phyloP scores from a whole-genome alignment of 2,113 vertebrate genomes.

The Poeciliopsis occidentalis region DNA sequence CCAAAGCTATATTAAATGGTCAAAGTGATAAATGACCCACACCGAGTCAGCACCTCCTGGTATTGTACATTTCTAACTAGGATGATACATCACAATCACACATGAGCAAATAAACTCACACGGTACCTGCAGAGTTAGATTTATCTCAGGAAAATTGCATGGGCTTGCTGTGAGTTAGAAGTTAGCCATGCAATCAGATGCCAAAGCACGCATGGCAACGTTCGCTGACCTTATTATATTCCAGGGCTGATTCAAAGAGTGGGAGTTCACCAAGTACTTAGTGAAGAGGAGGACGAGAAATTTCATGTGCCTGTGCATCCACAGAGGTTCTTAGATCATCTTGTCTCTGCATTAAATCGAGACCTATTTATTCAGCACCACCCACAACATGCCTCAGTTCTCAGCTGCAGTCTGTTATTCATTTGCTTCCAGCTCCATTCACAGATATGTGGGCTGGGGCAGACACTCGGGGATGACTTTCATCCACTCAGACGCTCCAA shows the following conservation, averaged over 20 bases:
- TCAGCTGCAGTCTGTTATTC: constrained; percentile 57
- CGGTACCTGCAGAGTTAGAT: constrained; percentile 18
- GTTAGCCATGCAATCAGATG: constrained; percentile 33
- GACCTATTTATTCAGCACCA: constrained; percentile 50
- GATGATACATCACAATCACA: constrained; percentile 44
- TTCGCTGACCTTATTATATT: constrained; percentile 1
- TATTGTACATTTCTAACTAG: constrained; percentile 25
- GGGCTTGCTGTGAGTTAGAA: constrained; percentile 37
- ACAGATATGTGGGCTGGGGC: constrained; percentile 56
- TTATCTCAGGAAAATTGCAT: constrained; percentile 24
- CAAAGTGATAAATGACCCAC: constrained; percentile 52
- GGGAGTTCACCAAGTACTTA: constrained; percentile 18
- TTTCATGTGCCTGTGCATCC: constrained; percentile 26
- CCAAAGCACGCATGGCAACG: constrained; percentile 26
- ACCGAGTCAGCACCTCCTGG: constrained; percentile 52
- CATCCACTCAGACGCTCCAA: constrained; percentile 6
- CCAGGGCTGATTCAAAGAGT: constrained; percentile 27
- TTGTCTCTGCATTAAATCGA: constrained; percentile 46
- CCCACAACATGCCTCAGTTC: constrained; percentile 54
- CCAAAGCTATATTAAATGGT: constrained; percentile 20
- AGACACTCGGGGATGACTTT: constrained; percentile 31
- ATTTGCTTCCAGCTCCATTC: constrained; percentile 61
- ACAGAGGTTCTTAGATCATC: constrained; percentile 31
- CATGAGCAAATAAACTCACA: constrained; percentile 24
- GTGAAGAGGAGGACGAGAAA: constrained; percentile 28